Evolutionary conservation across 2,797 vertebrate species (phyloP), one percentile per base, ranked within the genome.

Genomic region (Paguma larvata): DNA sequence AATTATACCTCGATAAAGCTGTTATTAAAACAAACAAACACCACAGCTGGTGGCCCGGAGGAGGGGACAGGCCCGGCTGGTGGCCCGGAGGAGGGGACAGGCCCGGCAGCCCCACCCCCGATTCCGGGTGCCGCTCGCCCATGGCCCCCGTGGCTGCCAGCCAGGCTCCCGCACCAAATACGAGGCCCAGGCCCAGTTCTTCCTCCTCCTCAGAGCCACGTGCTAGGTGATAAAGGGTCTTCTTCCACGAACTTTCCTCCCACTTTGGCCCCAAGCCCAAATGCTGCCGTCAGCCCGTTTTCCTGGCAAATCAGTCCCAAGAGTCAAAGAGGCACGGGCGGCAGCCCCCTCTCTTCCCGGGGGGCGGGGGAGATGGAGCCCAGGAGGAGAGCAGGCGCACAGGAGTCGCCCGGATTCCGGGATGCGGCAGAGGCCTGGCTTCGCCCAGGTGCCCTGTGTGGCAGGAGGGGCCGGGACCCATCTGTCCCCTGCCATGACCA

Each of bases 1-100:
- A 96, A 96, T 96, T 96, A 96, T 67, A 96, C 93, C 63, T 92
- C 91, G 80, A 96, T 88, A 96, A 96, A 90, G 91, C 94, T 96
- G 82, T 95, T 96, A 91, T 96, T 95, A 93, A 96, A 94, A 84
- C 84, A 83, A 95, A 93, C 90, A 96, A 79, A 97, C 78, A 78
- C 90, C 93, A 79, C 92, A 96, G 94, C 90, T 96, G 94, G 92
- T 30, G 75, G 92, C 84, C 87, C 16, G 15, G 70, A 77, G 38
- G 79, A 89, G 56, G 87, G 85, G 86, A 77, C 46, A 67, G 90
- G 80, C 78, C 72, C 89, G 63, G 72, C 41, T 51, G 38, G 38
- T 38, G 38, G 38, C 38, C 38, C 38, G 38, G 38, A 38, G 38
- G 78, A 85, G 53, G 87, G 89, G 89, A 78, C 46, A 67, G 90